Percentiles rank a stretch among this genome's conserved stretches.
These are phyloP conservation scores for Ammodramus savannarum DNA, from an alignment of 2,113 vertebrate species.

Conservation along the genomic window DNA sequence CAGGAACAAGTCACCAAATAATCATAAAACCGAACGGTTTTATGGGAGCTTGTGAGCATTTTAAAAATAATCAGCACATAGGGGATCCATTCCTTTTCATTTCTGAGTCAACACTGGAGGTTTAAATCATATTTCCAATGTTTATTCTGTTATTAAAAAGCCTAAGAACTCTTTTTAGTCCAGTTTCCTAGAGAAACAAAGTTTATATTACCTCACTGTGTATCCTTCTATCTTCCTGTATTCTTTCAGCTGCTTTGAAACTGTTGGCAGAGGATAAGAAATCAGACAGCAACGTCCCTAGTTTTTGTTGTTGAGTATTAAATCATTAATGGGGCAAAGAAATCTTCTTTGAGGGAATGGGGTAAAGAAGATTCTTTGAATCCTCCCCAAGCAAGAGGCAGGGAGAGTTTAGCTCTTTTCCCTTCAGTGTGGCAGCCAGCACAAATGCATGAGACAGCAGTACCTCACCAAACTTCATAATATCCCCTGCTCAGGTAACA, in stretches of 20 bases:
- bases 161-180: not conserved
- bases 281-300: not conserved
- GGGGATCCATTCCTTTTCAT: not conserved
- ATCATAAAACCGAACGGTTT: not conserved
- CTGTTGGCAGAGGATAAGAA: not conserved
- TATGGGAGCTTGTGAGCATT: not conserved
- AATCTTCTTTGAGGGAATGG: not conserved
- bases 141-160: not conserved
- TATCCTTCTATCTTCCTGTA: not conserved
- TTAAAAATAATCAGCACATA: conserved; percentile 22
- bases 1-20: not conserved
- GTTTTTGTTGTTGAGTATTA: not conserved
- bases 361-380: not conserved
- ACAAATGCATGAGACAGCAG: not conserved
- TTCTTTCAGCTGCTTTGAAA: not conserved
- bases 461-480: not conserved
- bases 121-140: not conserved
- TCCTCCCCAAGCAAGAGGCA: not conserved
- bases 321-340: not conserved
- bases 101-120: not conserved
- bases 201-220: not conserved
- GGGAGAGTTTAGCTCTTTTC: not conserved
- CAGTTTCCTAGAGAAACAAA: not conserved
- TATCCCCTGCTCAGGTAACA: not conserved
- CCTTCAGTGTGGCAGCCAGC: not conserved